A percentile compares a stretch with the other conserved stretches of the same genome.
Evolutionary conservation across 1,140 invertebrate species (phyloP).

Genomic region (Hylyphantes graminicola): DNA sequence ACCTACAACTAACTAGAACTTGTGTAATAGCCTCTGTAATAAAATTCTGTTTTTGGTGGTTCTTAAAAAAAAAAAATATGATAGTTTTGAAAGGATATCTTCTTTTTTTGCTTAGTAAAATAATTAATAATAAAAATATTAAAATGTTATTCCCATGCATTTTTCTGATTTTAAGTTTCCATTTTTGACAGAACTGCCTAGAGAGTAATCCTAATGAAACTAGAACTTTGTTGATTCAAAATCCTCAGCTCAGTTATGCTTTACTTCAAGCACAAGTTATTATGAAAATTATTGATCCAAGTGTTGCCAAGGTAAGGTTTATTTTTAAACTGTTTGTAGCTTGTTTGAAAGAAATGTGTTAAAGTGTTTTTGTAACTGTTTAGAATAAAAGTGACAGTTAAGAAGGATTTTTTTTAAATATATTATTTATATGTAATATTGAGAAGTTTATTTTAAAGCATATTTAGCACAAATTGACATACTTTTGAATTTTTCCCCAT

Average conservation of each 20-base stretch:
- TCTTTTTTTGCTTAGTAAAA: too few relatives aligned
- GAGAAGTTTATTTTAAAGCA: too few relatives aligned
- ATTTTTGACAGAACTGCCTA: slow-evolving; percentile 68
- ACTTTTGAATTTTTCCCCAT: too few relatives aligned
- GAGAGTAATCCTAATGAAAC: slow-evolving; percentile 77
- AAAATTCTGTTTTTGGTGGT: too few relatives aligned
- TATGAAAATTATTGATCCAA: slow-evolving; percentile 98
- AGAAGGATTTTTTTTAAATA: too few relatives aligned
- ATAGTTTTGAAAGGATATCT: too few relatives aligned
- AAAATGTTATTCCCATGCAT: not conserved
- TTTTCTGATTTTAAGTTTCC: not conserved
- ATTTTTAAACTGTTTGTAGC: not conserved
- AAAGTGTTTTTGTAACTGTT: not conserved
- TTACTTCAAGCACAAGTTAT: slow-evolving; percentile 97
- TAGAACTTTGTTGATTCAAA: slow-evolving; percentile 94
- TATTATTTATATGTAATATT: too few relatives aligned
- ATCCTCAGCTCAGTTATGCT: slow-evolving; percentile 98
- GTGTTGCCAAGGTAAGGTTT: slow-evolving; percentile 77
- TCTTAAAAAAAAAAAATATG: too few relatives aligned
- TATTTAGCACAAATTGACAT: too few relatives aligned
- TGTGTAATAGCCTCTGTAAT: too few relatives aligned
- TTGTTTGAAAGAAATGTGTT: not conserved
- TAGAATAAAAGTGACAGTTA: too few relatives aligned
- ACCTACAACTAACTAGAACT: too few relatives aligned
- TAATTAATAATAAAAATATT: not conserved